Conservation (phyloP, 2,888 invertebrate genomes). For the Hanleya hanleyi region DNA sequence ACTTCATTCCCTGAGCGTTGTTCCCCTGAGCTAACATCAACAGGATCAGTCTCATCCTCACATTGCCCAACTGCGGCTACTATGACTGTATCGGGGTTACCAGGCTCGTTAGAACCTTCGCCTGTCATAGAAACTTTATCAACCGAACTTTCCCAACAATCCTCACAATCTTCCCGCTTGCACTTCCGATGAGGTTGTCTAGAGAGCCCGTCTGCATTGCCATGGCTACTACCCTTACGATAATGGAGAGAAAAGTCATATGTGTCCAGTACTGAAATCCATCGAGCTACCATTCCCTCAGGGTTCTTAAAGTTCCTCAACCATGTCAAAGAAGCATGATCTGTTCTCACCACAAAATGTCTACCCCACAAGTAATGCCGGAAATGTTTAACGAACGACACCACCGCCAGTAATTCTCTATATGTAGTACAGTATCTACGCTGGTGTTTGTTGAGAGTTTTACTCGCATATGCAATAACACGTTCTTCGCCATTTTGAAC, state of each 20-base stretch:
- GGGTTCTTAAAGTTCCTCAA: slow-evolving; percentile 33
- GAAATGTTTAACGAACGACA: slow-evolving; percentile 40
- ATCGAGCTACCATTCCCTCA: slow-evolving; percentile 30
- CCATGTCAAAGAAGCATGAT: slow-evolving; percentile 44
- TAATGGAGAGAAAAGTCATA: slow-evolving; percentile 30
- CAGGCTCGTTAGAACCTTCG: no score
- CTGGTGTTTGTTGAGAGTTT: slow-evolving; percentile 29
- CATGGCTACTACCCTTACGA: slow-evolving; percentile 23
- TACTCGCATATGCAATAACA: slow-evolving; percentile 42
- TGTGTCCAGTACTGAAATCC: slow-evolving; percentile 23
- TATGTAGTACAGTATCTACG: slow-evolving; percentile 37
- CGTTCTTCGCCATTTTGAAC: slow-evolving; percentile 37
- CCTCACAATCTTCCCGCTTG: neutral
- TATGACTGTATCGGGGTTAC: no score
- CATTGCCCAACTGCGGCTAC: no score
- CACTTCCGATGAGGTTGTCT: slow-evolving; percentile 16
- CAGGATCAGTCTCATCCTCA: no score
- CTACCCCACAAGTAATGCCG: slow-evolving; percentile 41
- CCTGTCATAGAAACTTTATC: neutral
- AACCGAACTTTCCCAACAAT: neutral
- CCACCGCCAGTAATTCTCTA: slow-evolving; percentile 37
- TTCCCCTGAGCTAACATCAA: no score
- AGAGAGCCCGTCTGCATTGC: slow-evolving; percentile 23
- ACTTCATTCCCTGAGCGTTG: no score
- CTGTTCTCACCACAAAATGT: slow-evolving; percentile 41